phyloP scores from a whole-genome alignment of 1,140 invertebrate genomes.

The Temnothorax longispinosus region DNA sequence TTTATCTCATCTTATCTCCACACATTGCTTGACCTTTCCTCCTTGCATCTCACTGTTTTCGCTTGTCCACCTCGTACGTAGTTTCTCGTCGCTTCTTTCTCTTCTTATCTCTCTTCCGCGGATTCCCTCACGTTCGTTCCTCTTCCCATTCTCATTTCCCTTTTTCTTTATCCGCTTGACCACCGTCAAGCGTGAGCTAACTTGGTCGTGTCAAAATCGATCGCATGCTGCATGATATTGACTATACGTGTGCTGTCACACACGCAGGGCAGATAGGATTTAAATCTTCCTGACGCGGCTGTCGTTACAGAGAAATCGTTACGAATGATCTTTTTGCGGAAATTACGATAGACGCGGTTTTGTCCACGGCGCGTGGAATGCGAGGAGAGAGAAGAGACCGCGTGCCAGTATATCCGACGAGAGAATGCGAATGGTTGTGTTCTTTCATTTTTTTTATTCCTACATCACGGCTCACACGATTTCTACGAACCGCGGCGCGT shows the following conservation, averaged over 20 bases:
- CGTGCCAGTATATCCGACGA: background rate
- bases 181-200: slow-evolving; percentile 71
- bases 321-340: slow-evolving; percentile 46
- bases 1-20: slow-evolving; percentile 54
- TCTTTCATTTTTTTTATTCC: slow-evolving; percentile 5
- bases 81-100: background rate
- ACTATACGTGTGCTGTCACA: slow-evolving; percentile 22
- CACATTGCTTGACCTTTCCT: slow-evolving; percentile 32
- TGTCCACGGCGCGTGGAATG: background rate
- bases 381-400: slow-evolving; percentile 13
- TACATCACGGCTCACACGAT: background rate
- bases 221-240: slow-evolving; percentile 61
- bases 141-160: slow-evolving; percentile 20
- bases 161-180: slow-evolving; percentile 54
- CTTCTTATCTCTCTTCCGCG: slow-evolving; percentile 10
- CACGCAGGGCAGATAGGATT: slow-evolving; percentile 56
- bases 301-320: slow-evolving; percentile 13
- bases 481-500: slow-evolving; percentile 9
- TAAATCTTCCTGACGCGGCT: slow-evolving; percentile 62
- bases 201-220: slow-evolving; percentile 71
- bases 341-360: slow-evolving; percentile 68
- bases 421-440: slow-evolving; percentile 11
- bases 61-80: background rate
- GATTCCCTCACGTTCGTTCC: slow-evolving; percentile 48
- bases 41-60: slow-evolving; percentile 24